Percentiles rank a stretch among this genome's conserved stretches.
These are phyloP conservation scores for Didymodactylos carnosus DNA, from an alignment of 2,888 invertebrate genomes.

Conservation along the genomic window DNA sequence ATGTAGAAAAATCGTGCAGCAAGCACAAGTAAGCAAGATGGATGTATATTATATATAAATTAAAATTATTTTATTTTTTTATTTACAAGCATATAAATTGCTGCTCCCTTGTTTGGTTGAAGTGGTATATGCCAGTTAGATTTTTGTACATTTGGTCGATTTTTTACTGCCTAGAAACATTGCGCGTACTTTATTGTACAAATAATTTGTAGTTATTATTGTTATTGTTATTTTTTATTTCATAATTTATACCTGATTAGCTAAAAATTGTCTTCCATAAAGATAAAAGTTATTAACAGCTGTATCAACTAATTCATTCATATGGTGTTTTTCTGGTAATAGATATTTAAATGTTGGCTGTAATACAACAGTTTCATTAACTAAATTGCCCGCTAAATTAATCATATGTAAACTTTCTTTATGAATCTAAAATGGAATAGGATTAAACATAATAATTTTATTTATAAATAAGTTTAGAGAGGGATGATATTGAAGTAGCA, in stretches of 20 bases:
- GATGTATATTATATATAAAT: no score
- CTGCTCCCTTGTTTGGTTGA: no score
- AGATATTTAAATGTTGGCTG: slow-evolving; percentile 55
- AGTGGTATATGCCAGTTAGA: no score
- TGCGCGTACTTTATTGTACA: background rate
- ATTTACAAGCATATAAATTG: no score
- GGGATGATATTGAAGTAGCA: no score
- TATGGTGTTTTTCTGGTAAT: slow-evolving; percentile 62
- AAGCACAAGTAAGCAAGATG: no score
- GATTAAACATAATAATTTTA: background rate
- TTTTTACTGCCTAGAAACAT: no score
- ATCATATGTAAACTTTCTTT: slow-evolving; percentile 77
- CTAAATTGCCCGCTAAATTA: slow-evolving; percentile 62
- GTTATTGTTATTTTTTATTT: background rate
- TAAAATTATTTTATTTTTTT: no score
- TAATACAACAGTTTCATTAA: slow-evolving; percentile 49
- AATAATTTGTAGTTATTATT: background rate
- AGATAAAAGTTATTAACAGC: slow-evolving; percentile 65
- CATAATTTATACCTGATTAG: slow-evolving; percentile 59
- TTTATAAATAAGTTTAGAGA: background rate
- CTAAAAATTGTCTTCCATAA: slow-evolving; percentile 72
- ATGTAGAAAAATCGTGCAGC: no score
- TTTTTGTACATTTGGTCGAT: no score
- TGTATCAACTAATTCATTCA: slow-evolving; percentile 45
- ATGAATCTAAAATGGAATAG: slow-evolving; percentile 59